Evolutionary conservation across 92 coral and sea anemone species (phyloP).

Genomic region (Phenganax marumi): DNA sequence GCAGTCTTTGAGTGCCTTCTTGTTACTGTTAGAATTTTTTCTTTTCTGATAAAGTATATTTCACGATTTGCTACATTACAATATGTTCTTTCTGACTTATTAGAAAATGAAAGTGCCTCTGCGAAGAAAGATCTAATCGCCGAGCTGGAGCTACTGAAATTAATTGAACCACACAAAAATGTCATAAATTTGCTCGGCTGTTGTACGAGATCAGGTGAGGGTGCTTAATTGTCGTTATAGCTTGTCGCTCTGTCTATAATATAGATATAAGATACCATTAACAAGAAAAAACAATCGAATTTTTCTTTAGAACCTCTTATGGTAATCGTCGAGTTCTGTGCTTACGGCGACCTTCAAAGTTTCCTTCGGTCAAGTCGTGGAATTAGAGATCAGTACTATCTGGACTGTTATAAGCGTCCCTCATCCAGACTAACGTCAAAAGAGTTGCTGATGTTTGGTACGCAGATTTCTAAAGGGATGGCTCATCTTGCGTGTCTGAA

Average conservation of each 20-base stretch:
- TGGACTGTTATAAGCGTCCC: conserved; percentile 85
- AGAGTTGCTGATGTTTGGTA: conserved; percentile 85
- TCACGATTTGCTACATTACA: too few species aligned
- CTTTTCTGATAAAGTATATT: too few species aligned
- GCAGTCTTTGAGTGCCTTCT: too few species aligned
- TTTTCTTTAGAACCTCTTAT: conserved; percentile 70
- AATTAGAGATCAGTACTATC: conserved; percentile 85
- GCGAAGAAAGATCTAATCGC: conserved; percentile 86
- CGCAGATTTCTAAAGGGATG: conserved; percentile 90
- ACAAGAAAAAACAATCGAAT: neutral
- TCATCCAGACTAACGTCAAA: conserved; percentile 73
- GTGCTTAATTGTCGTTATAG: neutral
- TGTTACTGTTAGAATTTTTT: too few species aligned
- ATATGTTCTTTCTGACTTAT: neutral
- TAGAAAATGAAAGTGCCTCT: conserved; percentile 92
- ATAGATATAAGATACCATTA: neutral
- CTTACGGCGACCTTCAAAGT: conserved; percentile 92
- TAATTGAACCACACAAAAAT: conserved; percentile 95
- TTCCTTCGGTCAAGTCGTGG: conserved; percentile 94
- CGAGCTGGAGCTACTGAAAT: conserved; percentile 83
- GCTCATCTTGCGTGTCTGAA: conserved; percentile 93
- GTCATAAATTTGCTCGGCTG: conserved; percentile 91
- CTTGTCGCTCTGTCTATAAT: neutral
- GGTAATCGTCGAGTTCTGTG: conserved; percentile 96
- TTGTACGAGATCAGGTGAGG: conserved; percentile 80